These are phyloP conservation scores for Callipepla californica DNA, from an alignment of 2,113 vertebrate genomes.

Conservation along the genomic window DNA sequence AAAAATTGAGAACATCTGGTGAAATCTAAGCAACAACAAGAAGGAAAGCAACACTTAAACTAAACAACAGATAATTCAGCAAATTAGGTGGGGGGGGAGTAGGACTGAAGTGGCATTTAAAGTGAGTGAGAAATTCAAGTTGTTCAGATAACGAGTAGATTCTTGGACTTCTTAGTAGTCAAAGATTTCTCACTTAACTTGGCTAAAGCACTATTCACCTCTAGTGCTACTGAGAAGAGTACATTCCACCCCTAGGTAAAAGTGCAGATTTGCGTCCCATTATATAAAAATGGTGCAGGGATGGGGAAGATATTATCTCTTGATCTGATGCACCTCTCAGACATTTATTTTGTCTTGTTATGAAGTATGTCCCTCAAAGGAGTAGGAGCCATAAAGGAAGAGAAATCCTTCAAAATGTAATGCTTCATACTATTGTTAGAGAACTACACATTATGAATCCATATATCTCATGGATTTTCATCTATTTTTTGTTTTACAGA, in stretches of 20 bases:
- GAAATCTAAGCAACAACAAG: constrained; percentile 60
- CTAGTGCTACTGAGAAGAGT: not conserved
- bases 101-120: constrained; percentile 19
- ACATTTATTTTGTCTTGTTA: not conserved
- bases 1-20: constrained; percentile 62
- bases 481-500: constrained; percentile 72
- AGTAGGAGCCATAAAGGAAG: not conserved
- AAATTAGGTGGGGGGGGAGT: constrained; percentile 48
- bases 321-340: not conserved
- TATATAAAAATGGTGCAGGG: not conserved
- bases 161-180: not conserved
- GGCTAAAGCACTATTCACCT: not conserved
- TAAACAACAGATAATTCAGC: constrained; percentile 61
- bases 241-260: not conserved
- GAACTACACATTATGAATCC: not conserved
- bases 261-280: not conserved
- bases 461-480: not conserved
- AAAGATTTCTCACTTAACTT: not conserved
- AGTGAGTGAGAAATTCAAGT: constrained; percentile 1
- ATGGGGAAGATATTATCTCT: not conserved
- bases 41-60: constrained; percentile 47
- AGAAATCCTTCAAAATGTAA: not conserved
- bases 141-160: not conserved
- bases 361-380: not conserved
- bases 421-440: not conserved